Conservation (phyloP, 2,113 vertebrate genomes). For the Pavo muticus region DNA sequence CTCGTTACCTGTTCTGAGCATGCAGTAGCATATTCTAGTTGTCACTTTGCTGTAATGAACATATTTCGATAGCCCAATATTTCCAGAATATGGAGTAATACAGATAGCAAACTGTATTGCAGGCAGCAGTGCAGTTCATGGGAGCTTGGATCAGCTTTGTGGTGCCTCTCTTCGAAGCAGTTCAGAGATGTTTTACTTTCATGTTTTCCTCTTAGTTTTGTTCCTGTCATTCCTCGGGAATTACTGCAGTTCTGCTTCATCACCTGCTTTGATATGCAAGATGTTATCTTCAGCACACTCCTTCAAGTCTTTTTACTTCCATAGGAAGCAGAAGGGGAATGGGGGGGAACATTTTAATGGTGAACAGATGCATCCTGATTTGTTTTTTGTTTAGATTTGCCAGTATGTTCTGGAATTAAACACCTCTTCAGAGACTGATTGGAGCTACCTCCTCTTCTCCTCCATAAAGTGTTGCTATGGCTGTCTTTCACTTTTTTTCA, state of each 20-base stretch:
- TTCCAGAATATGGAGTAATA: neutral
- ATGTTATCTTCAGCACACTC: constrained; percentile 28
- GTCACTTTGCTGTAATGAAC: neutral
- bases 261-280: constrained; percentile 30
- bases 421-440: neutral
- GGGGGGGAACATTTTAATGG: neutral
- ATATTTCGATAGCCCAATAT: neutral
- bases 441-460: neutral
- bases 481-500: neutral
- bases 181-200: constrained; percentile 19
- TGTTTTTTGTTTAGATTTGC: constrained; percentile 27
- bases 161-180: neutral
- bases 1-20: accelerated
- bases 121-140: neutral
- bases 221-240: constrained; percentile 29
- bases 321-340: neutral
- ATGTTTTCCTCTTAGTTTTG: constrained; percentile 15
- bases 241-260: constrained; percentile 27
- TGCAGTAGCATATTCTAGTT: neutral
- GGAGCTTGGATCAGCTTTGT: constrained; percentile 1
- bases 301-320: constrained; percentile 31
- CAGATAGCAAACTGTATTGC: neutral
- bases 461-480: neutral
- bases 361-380: constrained; percentile 30
- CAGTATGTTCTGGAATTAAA: constrained; percentile 37